Evolutionary conservation across 1,140 invertebrate species (phyloP), one percentile per base, ranked within the genome.

Genomic region (Phocides pigmalion): DNA sequence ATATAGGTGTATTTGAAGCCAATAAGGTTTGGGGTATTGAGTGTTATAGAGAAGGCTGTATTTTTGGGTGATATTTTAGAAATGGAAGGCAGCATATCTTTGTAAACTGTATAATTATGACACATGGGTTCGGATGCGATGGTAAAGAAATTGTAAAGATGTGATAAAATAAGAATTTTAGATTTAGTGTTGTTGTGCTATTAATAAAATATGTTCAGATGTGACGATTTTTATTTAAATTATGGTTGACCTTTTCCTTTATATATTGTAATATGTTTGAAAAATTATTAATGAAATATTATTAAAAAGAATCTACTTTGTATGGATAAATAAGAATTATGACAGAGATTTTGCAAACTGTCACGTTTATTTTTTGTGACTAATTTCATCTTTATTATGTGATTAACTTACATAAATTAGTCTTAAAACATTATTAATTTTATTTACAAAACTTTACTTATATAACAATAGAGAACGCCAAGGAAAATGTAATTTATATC

Each of bases 11-110:
- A 81, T 75, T 62, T 49, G 66, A 78, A 77, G 74, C 74, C 76
- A 76, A 62, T 61, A 75, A 68, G n/a, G 74, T 76, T 81, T 82
- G 81, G 75, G 65, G 81, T 81, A 77, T 85, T 88, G 86, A 83
- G 79, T 87, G 85, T 86, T 88, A 84, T 86, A 89, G 85, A 89
- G 85, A 89, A 84, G 89, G 84, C 87, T 91, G 88, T 91, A 91
- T 91, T 91, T 89, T 91, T 89, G 85, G 84, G 88, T 90, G 85
- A 90, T 89, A 91, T 89, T 87, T 90, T 91, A 83, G 86, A 84
- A 79, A 73, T 41, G 79, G 77, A 78, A 74, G 82, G 66, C 74
- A 80, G 69, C 85, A 90, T 90, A 89, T 89, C 87, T 89, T 87
- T 88, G 78, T 81, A 84, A 85, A 81, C 71, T 81, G 73, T 84